A percentile compares a stretch with the other conserved stretches of the same genome.
Evolutionary conservation across 2,888 invertebrate genomes (phyloP).

Genomic region (Drosophila longiperda): DNA sequence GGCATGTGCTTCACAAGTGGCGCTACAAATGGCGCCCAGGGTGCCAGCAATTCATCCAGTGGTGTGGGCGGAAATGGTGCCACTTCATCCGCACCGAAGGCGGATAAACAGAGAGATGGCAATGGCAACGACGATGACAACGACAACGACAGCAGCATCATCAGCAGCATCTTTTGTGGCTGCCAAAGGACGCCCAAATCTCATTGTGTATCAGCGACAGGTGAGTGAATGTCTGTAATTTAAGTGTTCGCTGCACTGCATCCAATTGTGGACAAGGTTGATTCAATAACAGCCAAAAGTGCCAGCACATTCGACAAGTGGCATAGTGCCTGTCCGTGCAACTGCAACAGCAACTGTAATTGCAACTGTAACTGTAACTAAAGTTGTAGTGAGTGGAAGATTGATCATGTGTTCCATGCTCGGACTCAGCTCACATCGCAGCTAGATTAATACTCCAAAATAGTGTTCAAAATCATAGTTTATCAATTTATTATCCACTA

Average conservation of each 20-base stretch:
- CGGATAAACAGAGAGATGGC: constrained; percentile 81
- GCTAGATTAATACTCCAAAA: background rate
- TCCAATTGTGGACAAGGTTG: background rate
- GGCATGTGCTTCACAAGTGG: constrained; percentile 41
- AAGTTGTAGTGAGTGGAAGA: background rate
- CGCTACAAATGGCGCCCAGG: constrained; percentile 49
- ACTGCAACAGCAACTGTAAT: background rate
- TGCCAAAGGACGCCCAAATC: constrained; percentile 85
- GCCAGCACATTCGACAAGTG: background rate
- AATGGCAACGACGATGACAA: no score
- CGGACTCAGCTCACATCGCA: background rate
- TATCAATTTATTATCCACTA: background rate
- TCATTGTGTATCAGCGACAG: constrained; percentile 85
- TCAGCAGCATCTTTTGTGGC: constrained; percentile 81
- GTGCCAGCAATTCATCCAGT: constrained; percentile 44
- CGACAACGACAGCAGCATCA: constrained; percentile 37
- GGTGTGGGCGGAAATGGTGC: constrained; percentile 24
- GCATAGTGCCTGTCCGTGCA: background rate
- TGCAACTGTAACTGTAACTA: background rate
- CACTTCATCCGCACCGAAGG: constrained; percentile 45
- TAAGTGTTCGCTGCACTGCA: background rate
- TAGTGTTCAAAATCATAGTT: background rate
- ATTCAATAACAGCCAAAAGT: constrained; percentile 4
- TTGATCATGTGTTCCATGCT: background rate
- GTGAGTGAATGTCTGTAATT: constrained; percentile 66